Base-by-base conservation (phyloP, 2,113 vertebrate genomes). In the Thinocorus orbignyianus region DNA sequence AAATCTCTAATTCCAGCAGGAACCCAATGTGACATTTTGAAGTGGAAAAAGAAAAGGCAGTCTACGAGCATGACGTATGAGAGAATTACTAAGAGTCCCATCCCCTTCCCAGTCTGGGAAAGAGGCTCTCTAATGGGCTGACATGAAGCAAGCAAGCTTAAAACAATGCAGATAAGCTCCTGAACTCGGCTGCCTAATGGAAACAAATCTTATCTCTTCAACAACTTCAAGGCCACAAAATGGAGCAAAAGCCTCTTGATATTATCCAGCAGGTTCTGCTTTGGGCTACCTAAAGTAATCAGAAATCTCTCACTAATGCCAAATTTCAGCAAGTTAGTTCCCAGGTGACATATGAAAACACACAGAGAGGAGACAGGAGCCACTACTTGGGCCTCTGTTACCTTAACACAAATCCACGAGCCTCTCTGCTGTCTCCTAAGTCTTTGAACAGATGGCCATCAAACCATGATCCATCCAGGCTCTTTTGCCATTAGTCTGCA, bases 101-200 rank as follows among this genome's bases (percentile, higher is more conserved):
- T 30, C 48, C 71, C 64, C 51, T 80, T 86, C 42, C 42, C 35
- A 78, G 82, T 28, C 58, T 83, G 64, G 76, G 51, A 86, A 78
- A 71, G 39, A 46, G 8, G 11, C 14, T 90, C 54, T 42, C 12
- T 94, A 90, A 96, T 93, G 88, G 90, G 30, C 35, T 66, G 26
- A 66, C 74, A 24, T 41, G 33, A 87, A 91, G 46, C 8, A 0
- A 88, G 58, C 7, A 86, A 79, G 66, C 48, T 92, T 93, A 83
- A 92, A 90, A 60, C 35, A 64, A 82, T 88, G 76, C 68, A 94
- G 92, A 94, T 93, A 96, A 96, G 60, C 55, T 92, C 49, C 58
- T 26, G 30, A 73, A 62, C 33, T 88, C 0, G 0, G 28, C 68
- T 74, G 49, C 80, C 69, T 96, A 95, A 94, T 90, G 79, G 79